Evolutionary conservation across 2,888 invertebrate genomes (phyloP), one percentile per base, ranked within the genome.

Genomic region (Clitarchus hookeri): DNA sequence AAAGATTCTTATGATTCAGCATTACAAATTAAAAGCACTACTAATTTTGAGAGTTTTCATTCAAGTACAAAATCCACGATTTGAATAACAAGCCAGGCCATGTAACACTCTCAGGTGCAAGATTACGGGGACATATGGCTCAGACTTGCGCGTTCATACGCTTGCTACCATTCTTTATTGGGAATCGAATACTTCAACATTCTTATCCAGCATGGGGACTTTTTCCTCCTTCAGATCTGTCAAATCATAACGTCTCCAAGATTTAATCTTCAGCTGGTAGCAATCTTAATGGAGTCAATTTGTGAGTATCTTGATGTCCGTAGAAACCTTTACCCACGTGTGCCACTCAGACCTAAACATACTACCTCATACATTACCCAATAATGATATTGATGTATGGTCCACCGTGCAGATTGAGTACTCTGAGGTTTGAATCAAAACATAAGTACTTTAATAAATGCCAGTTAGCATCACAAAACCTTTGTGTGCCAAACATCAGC

Each of bases 11-110:
- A 65, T 65, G 19, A 65, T 23, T 65, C 65, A 19, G 65, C 23
- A 65, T 23, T 65, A 65, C 6, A 6, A 65, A 23, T 65, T 65
- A 12, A 6, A 16, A 78, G 13, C 84, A 26, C 25, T 26, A 8
- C 11, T 82, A 48, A 84, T 2, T 85, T 85, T 26, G 84, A 85
- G 25, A 9, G 8, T 23, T 6, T 85, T 6, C 44, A 11, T 65
- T 65, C 23, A 65, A 65, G 13, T 65, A 65, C 11, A 65, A 65
- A 19, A 65, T n/a, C 23, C 65, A 65, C 23, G 65, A 65, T 19
- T 13, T 19, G 16, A 65, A 65, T 65, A 65, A 23, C 23, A 65
- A 23, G 23, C 65, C 19, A 6, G 6, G 65, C 19, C 65, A 65
- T 6, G 16, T 65, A 12, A 19, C 65, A 9, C 6, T 65, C 16